Percentiles rank a stretch among this genome's conserved stretches.
phyloP scores from a whole-genome alignment of 37 sponge, comb jelly and placozoan species.

The Eunapius fragilis region DNA sequence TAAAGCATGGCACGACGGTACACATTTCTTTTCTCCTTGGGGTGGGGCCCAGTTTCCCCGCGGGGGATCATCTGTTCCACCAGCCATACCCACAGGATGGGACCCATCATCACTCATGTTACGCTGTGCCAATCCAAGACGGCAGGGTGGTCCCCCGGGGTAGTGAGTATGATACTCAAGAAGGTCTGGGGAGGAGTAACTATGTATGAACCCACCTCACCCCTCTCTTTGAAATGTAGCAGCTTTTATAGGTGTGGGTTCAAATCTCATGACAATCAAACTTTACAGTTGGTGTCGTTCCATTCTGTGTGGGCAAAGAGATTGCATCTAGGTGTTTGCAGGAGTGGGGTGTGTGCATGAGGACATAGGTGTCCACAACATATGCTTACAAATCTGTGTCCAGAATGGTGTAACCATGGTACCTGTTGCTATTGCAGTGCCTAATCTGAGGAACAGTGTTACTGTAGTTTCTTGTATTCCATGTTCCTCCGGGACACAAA shows the following conservation, averaged over 20 bases:
- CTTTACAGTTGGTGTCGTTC: too few species aligned
- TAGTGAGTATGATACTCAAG: constrained; percentile 71
- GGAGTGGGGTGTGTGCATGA: not conserved
- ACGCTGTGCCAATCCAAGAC: constrained; percentile 49
- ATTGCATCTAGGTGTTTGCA: not conserved
- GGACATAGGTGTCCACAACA: too few species aligned
- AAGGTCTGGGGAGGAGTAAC: constrained; percentile 52
- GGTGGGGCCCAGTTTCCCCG: constrained; percentile 21
- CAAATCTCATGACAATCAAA: not conserved
- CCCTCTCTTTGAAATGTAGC: not conserved
- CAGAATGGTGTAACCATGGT: too few species aligned
- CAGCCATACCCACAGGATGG: constrained; percentile 95
- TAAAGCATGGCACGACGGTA: too few species aligned
- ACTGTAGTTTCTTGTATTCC: too few species aligned
- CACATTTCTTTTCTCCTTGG: constrained; percentile 44
- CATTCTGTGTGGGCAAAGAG: not conserved
- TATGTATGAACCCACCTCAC: too few species aligned
- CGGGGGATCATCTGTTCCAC: constrained; percentile 92
- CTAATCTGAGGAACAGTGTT: too few species aligned
- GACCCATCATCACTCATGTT: constrained; percentile 90
- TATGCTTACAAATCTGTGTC: too few species aligned
- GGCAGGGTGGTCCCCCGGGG: constrained; percentile 90
- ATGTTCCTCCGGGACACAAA: too few species aligned
- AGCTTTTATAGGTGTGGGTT: not conserved
- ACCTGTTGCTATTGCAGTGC: too few species aligned